A percentile compares a stretch with the other conserved stretches of the same genome.
phyloP scores from a whole-genome alignment of 2,113 vertebrate genomes.

The Salminus brasiliensis region DNA sequence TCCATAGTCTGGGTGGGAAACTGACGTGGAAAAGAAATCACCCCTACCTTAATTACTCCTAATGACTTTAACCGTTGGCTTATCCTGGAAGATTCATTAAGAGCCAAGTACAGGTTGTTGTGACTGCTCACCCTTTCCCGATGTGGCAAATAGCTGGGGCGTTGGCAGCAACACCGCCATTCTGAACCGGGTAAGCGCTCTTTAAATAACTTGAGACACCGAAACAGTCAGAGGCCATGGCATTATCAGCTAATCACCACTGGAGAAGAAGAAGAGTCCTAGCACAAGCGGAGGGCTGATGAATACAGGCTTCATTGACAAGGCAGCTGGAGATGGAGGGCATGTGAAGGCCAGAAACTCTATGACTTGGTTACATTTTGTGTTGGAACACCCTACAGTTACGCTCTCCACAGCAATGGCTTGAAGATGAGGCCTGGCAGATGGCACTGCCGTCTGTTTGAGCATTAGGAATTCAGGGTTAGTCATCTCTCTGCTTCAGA shows the following conservation, averaged over 20 bases:
- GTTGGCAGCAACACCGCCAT: constrained; percentile 5
- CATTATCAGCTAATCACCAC: not conserved
- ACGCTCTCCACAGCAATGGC: constrained; percentile 26
- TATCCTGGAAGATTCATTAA: constrained; percentile 40
- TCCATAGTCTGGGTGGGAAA: constrained; percentile 20
- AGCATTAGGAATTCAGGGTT: constrained; percentile 66
- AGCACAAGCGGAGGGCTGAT: not conserved
- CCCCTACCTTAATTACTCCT: constrained; percentile 44
- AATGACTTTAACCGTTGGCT: constrained; percentile 41
- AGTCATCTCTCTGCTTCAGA: constrained; percentile 52
- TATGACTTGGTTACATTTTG: constrained; percentile 29
- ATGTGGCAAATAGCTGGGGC: constrained; percentile 12
- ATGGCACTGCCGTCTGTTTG: constrained; percentile 73
- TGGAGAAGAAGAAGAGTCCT: not conserved
- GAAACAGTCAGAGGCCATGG: not conserved
- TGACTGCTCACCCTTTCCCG: constrained; percentile 27
- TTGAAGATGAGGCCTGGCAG: constrained; percentile 57
- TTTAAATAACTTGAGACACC: constrained; percentile 7
- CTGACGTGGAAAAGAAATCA: constrained; percentile 35
- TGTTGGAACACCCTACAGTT: constrained; percentile 35
- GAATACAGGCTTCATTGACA: not conserved
- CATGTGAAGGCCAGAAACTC: constrained; percentile 2
- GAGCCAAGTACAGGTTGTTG: constrained; percentile 30
- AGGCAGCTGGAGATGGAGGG: not conserved
- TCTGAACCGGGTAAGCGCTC: constrained; percentile 15